Conservation (phyloP, 2,797 vertebrate genomes). For the Tamandua tetradactyla region DNA sequence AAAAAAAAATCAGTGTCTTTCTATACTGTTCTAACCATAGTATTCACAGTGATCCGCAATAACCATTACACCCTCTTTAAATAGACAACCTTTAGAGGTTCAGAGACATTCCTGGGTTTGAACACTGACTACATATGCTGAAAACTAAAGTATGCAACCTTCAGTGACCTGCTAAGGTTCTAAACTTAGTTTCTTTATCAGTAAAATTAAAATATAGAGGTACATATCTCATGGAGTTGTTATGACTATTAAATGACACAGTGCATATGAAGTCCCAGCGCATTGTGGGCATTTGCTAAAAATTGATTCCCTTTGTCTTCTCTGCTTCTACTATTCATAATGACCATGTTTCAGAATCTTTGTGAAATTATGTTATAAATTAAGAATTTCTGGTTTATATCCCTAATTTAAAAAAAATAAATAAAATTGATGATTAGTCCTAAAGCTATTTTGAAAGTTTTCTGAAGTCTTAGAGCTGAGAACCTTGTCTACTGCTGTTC, state of each 20-base stretch:
- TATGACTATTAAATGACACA: conserved; percentile 3
- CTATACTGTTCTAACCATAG: neutral
- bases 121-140: neutral
- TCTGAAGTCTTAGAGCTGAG: neutral
- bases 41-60: neutral
- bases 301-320: neutral
- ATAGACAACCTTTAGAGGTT: neutral
- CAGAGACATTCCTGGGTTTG: neutral
- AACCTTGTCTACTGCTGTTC: neutral
- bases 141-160: neutral
- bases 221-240: neutral
- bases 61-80: neutral
- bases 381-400: neutral
- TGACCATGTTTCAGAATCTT: conserved; percentile 26
- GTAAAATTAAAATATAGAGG: neutral
- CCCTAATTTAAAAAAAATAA: neutral
- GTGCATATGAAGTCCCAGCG: neutral
- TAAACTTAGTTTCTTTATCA: conserved; percentile 8
- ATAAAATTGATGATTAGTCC: neutral
- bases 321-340: conserved; percentile 31
- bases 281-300: neutral
- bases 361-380: neutral
- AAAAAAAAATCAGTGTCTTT: conserved; percentile 35
- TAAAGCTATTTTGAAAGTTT: conserved; percentile 22
- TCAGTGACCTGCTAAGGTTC: neutral